These are phyloP conservation scores for Muntiacus muntjak DNA, from an alignment of 2,113 vertebrate genomes.

Conservation along the genomic window DNA sequence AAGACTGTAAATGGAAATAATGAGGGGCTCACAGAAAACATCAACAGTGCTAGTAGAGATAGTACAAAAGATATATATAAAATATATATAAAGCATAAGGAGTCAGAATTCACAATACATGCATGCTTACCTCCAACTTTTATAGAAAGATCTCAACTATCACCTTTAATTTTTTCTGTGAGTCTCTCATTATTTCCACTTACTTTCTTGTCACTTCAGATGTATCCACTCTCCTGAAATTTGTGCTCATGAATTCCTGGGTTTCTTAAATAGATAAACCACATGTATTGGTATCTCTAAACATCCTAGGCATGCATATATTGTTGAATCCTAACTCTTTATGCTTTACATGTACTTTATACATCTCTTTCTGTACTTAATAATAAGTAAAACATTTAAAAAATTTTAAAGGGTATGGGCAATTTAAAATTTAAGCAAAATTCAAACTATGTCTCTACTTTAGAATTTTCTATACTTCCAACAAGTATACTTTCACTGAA, in stretches of 20 bases:
- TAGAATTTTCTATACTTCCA: background rate
- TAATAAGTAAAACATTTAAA: background rate
- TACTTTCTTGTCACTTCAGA: background rate
- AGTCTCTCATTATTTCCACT: background rate
- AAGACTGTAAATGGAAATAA: background rate
- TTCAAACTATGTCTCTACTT: background rate
- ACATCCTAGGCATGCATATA: background rate
- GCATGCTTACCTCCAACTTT: background rate
- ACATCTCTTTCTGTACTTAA: background rate
- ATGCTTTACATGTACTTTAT: background rate
- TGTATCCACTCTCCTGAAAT: background rate
- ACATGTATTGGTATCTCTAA: background rate
- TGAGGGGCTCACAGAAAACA: background rate
- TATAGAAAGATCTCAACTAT: background rate
- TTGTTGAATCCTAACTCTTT: background rate
- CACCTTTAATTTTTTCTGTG: background rate
- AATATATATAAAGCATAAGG: background rate
- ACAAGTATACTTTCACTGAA: background rate
- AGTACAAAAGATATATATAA: background rate
- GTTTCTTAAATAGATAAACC: background rate
- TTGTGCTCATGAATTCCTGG: background rate
- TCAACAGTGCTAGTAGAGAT: too few species aligned
- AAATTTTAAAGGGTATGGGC: background rate
- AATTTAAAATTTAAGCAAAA: background rate
- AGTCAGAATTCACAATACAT: background rate